Base-by-base conservation (phyloP, 2,113 vertebrate genomes). In the Engystomops pustulosus region DNA sequence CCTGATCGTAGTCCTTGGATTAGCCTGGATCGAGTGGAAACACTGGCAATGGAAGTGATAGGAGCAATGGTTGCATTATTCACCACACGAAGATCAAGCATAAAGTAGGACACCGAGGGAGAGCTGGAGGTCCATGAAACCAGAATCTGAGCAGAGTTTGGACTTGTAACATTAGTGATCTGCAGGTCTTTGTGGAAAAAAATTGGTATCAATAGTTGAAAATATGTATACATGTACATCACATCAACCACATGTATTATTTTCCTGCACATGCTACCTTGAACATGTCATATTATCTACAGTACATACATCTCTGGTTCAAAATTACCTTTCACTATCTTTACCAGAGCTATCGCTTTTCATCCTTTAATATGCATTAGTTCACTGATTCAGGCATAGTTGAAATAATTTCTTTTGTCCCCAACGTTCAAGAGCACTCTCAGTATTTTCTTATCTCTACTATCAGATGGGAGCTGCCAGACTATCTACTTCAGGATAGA, bases 21-120 rank as follows among this genome's bases (percentile, higher is more conserved):
- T 18, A 32, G 8, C 49, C 23, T 85, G 30, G 84, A 79, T 2
- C 65, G 32, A 5, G 36, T 15, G 11, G 36, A 10, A 18, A 14
- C 1, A 0, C 62, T 72, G 68, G 9, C 41, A 32, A 62, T 12
- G 9, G 30, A n/a, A 18, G 34, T 77, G 9, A 85, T 62, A 17
- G 77, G 67, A 47, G 84, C 68, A 23, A 85, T 85, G 38, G 67
- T 11, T 20, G 76, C 1, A 75, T 80, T 80, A 38, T 85, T 85
- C 20, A 74, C 72, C 36, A 85, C 84, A 11, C 84, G 76, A n/a
- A 85, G 78, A 15, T 85, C 84, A 38, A 85, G 68, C 53, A 65
- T 72, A n/a, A 80, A 85, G 51, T 32, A 85, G 78, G 84, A 36
- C 44, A 44, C 68, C 12, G 3, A 27, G 45, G 51, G 38, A 45